A percentile compares a stretch with the other conserved stretches of the same genome.
Conservation (phyloP, 2,888 invertebrate species). For the Mycalesis mineus region DNA sequence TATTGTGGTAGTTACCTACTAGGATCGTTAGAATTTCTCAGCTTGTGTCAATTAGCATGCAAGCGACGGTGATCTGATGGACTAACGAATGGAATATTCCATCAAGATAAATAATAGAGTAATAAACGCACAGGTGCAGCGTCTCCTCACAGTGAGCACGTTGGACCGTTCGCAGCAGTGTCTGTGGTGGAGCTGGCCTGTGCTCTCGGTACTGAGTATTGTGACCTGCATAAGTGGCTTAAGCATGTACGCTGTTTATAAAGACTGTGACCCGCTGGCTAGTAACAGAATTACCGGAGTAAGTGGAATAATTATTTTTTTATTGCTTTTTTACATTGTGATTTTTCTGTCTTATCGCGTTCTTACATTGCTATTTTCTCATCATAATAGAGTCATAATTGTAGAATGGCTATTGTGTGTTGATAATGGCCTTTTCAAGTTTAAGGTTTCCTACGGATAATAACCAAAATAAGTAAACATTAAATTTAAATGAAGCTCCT, state of each 20-base stretch:
- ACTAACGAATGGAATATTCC: not conserved
- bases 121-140: conserved; percentile 74
- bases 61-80: too few species aligned
- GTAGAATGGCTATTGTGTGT: not conserved
- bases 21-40: not conserved
- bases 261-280: conserved; percentile 87
- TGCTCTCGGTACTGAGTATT: conserved; percentile 84
- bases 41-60: too few species aligned
- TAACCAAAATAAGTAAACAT: too few species aligned
- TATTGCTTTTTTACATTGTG: not conserved
- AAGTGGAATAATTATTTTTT: conserved; percentile 29
- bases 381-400: not conserved
- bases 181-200: conserved; percentile 89
- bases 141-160: conserved; percentile 83
- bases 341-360: not conserved
- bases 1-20: too few species aligned
- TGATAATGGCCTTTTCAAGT: too few species aligned
- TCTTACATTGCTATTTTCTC: not conserved
- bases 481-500: too few species aligned
- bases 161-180: conserved; percentile 84
- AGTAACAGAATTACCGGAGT: conserved; percentile 79
- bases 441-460: too few species aligned
- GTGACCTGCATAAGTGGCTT: conserved; percentile 88
- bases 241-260: conserved; percentile 90
- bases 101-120: not conserved